Base-by-base conservation (phyloP, 1,140 invertebrate species). In the Yoshiicerus persimilis region DNA sequence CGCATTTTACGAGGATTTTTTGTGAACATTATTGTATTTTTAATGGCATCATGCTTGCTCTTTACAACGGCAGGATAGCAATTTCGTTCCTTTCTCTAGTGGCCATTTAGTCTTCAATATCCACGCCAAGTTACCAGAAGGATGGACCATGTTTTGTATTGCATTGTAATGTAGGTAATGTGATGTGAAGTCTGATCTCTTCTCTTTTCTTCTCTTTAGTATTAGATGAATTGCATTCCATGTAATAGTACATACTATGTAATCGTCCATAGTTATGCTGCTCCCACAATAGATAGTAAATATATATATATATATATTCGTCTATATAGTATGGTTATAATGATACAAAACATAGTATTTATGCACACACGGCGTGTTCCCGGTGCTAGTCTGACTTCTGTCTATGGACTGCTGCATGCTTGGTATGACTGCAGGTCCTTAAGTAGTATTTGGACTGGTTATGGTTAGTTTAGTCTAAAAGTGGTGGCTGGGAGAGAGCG, bases 11-110 rank as follows among this genome's bases (percentile, higher is more conserved):
- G 38, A 62, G 83, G 39, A 47, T 32, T 84, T 56, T 84, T 84
- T 84, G 38, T 84, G 38, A 47, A 84, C 83, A 84, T 84, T 41
- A 84, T 84, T 84, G 83, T 84, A 41, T 56, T 84, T 84, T 84
- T 84, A 84, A 84, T 84, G 83, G 83, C 23, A 38, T 23, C 64
- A 41, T 36, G 66, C 30, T 41, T 62, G 56, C 83, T 84, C 41
- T 70, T 83, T 80, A 77, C 62, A 66, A 77, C 36, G 34, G 32
- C 27, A 36, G 75, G 75, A 38, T 80, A 80, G 75, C 75, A 34
- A 80, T 80, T 80, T 80, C 34, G 30, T 23, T 80, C 20, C 75
- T 80, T 80, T 34, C 75, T 80, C 75, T 38, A 38, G 30, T 36
- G 75, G 32, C 75, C 75, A 80, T 80, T 80, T 80, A 80, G 75